phyloP scores from a whole-genome alignment of 2,797 vertebrate genomes.

The Sitta carolinensis region DNA sequence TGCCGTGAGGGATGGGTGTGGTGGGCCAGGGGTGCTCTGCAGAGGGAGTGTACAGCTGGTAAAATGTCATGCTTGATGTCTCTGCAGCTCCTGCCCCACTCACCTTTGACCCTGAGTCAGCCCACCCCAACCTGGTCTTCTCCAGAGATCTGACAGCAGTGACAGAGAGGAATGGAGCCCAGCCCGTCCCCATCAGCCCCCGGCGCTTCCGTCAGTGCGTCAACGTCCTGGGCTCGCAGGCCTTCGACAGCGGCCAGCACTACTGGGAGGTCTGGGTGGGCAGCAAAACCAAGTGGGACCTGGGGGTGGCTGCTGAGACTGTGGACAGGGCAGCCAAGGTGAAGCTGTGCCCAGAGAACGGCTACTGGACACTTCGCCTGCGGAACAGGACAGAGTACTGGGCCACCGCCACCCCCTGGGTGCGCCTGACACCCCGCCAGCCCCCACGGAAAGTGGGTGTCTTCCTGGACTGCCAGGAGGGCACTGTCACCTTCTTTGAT shows the following conservation, averaged over 20 bases:
- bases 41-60: accelerated
- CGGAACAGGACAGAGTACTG: constrained; percentile 77
- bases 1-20: accelerated
- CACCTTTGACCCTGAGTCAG: constrained; percentile 83
- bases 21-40: accelerated
- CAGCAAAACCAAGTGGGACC: constrained; percentile 85
- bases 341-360: constrained; percentile 82
- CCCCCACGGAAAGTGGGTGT: constrained; percentile 76
- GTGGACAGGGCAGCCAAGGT: constrained; percentile 77
- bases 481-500: constrained; percentile 82
- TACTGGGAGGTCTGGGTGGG: constrained; percentile 90
- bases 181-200: constrained; percentile 23
- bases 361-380: constrained; percentile 87
- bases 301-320: constrained; percentile 81
- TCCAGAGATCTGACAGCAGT: constrained; percentile 81
- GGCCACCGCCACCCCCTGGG: constrained; percentile 82
- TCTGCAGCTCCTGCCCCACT: constrained; percentile 77
- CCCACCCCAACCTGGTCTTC: constrained; percentile 82
- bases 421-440: constrained; percentile 60
- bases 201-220: constrained; percentile 84
- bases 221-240: constrained; percentile 79
- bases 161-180: constrained; percentile 69
- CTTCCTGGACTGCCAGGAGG: constrained; percentile 82
- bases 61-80: neutral
- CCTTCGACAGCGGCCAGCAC: constrained; percentile 79